A percentile compares a stretch with the other conserved stretches of the same genome.
Evolutionary conservation across 2,888 invertebrate species (phyloP).

Genomic region (Sussaba pulchella): DNA sequence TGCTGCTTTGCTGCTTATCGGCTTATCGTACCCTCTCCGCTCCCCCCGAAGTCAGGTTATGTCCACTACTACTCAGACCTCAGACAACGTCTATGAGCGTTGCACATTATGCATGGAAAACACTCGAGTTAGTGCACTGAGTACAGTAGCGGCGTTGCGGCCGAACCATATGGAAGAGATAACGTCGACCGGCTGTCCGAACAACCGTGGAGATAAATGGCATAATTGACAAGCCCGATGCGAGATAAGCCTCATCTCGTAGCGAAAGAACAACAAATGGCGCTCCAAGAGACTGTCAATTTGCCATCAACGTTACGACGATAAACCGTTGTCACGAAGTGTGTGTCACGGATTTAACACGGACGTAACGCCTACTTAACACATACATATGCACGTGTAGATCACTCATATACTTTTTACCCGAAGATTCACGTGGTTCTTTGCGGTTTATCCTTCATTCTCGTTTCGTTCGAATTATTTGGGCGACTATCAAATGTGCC

Average conservation of each 20-base stretch:
- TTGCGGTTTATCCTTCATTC: neutral
- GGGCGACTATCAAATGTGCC: slow-evolving; percentile 51
- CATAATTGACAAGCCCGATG: slow-evolving; percentile 31
- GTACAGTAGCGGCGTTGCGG: neutral
- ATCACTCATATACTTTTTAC: slow-evolving; percentile 1
- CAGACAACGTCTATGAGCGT: too few relatives aligned
- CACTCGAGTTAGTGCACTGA: too few relatives aligned
- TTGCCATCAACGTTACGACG: slow-evolving; percentile 40
- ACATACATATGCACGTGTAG: slow-evolving; percentile 25
- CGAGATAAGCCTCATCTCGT: slow-evolving; percentile 31
- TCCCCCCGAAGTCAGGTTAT: too few relatives aligned
- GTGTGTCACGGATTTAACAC: slow-evolving; percentile 29
- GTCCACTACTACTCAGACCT: too few relatives aligned
- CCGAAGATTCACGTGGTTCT: slow-evolving; percentile 4
- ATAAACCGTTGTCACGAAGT: slow-evolving; percentile 37
- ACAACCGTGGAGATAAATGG: slow-evolving; percentile 31
- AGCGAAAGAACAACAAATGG: slow-evolving; percentile 45
- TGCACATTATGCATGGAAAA: too few relatives aligned
- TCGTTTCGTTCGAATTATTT: slow-evolving; percentile 17
- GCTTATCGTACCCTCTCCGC: too few relatives aligned
- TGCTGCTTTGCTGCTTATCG: too few relatives aligned
- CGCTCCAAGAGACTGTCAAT: slow-evolving; percentile 57
- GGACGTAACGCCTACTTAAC: slow-evolving; percentile 51
- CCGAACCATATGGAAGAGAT: slow-evolving; percentile 42
- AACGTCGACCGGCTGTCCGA: slow-evolving; percentile 9